Evolutionary conservation across 2,888 invertebrate species (phyloP).

Genomic region (Antheraea yamamai): DNA sequence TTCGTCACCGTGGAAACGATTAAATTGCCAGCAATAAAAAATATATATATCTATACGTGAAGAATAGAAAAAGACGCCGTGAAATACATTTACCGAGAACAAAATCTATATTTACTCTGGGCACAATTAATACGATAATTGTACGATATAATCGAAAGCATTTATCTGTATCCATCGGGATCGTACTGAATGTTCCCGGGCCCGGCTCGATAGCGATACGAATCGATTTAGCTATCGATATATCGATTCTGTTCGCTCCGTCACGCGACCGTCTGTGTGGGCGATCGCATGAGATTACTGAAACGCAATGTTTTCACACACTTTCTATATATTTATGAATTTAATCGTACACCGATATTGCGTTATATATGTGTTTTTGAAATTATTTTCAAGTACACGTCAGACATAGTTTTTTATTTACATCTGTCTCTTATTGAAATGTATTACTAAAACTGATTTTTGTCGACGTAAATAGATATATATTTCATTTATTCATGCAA

Average conservation of each 20-base stretch:
- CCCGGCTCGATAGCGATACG: slow-evolving; percentile 57
- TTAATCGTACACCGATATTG: background rate
- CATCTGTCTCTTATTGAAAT: background rate
- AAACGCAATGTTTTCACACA: slow-evolving; percentile 44
- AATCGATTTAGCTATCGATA: slow-evolving; percentile 67
- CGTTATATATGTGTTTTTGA: background rate
- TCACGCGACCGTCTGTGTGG: slow-evolving; percentile 56
- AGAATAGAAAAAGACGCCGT: slow-evolving; percentile 48
- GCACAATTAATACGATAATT: slow-evolving; percentile 57
- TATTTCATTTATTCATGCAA: no score
- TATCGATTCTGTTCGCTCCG: slow-evolving; percentile 53
- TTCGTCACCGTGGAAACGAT: slow-evolving; percentile 71
- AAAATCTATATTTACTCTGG: slow-evolving; percentile 66
- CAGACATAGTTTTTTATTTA: background rate
- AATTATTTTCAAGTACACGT: background rate
- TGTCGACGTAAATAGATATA: no score
- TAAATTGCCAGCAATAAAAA: slow-evolving; percentile 61
- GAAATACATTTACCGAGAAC: slow-evolving; percentile 71
- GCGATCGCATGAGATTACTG: slow-evolving; percentile 37
- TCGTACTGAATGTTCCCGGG: slow-evolving; percentile 45
- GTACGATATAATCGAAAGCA: slow-evolving; percentile 62
- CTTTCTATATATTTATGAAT: slow-evolving; percentile 35
- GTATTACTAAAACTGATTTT: no score
- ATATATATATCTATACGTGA: slow-evolving; percentile 33
- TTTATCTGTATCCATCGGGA: slow-evolving; percentile 46